Percentiles rank a stretch among this genome's conserved stretches.
These are phyloP conservation scores for Proteles cristata DNA, from an alignment of 2,113 vertebrate genomes.

Conservation along the genomic window DNA sequence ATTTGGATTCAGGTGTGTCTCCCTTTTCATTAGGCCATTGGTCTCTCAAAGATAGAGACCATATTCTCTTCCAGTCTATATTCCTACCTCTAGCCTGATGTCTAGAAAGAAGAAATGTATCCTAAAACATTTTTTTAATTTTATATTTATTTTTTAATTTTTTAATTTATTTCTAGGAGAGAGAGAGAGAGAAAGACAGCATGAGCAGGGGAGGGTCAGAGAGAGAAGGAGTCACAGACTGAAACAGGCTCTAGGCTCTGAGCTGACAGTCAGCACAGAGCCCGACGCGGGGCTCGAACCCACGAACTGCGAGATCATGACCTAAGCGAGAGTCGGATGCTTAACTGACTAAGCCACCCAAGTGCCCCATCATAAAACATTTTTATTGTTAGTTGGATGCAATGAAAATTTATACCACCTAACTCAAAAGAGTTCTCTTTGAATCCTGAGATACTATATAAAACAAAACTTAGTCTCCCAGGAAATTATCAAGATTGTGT, in stretches of 20 bases:
- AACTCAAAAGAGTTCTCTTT: background rate
- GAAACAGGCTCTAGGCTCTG: too few relatives aligned
- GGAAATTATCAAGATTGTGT: background rate
- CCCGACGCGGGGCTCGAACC: too few relatives aligned
- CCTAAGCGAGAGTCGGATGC: too few relatives aligned
- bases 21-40: background rate
- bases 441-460: background rate
- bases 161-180: too few relatives aligned
- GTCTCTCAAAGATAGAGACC: background rate
- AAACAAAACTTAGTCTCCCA: background rate
- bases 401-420: background rate
- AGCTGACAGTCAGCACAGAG: too few relatives aligned
- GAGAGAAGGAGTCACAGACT: too few relatives aligned
- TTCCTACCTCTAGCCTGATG: background rate
- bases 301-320: too few relatives aligned
- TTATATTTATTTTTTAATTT: too few relatives aligned
- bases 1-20: background rate
- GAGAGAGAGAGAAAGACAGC: too few relatives aligned
- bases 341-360: too few relatives aligned
- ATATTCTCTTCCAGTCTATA: background rate
- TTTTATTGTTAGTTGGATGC: background rate
- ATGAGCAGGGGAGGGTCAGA: too few relatives aligned
- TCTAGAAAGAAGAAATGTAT: background rate
- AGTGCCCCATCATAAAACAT: background rate
- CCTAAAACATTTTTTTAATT: background rate